Percentiles rank a stretch among this genome's conserved stretches.
Conservation (phyloP, 1,140 invertebrate species). For the Listronotus oregonensis region DNA sequence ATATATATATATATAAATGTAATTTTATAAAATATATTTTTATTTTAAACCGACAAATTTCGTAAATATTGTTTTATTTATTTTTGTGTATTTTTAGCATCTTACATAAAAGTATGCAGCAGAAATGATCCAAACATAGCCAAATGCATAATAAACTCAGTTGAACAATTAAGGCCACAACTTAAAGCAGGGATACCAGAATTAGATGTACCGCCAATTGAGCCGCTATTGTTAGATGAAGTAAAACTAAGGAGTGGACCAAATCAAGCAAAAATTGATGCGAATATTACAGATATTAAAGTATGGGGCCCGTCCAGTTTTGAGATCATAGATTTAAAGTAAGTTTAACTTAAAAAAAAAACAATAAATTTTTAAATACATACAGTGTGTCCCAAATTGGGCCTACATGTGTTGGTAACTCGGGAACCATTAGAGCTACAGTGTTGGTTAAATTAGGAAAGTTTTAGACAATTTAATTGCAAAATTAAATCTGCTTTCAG, state of each 20-base stretch:
- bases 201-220: conserved; percentile 67
- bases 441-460: too few relatives aligned
- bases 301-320: conserved; percentile 47
- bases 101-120: conserved; percentile 70
- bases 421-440: too few relatives aligned
- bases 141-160: conserved; percentile 67
- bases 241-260: conserved; percentile 47
- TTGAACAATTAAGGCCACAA: conserved; percentile 64
- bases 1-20: too few relatives aligned
- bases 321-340: conserved; percentile 47
- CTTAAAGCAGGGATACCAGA: conserved; percentile 68
- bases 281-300: conserved; percentile 49
- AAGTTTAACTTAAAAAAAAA: conserved; percentile 8
- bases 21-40: too few relatives aligned
- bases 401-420: too few relatives aligned
- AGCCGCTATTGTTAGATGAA: conserved; percentile 66
- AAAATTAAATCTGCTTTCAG: too few relatives aligned
- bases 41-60: too few relatives aligned
- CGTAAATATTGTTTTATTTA: too few relatives aligned
- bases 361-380: neutral
- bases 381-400: too few relatives aligned
- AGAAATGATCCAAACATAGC: conserved; percentile 66
- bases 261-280: conserved; percentile 43
- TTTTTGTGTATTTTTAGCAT: too few relatives aligned
- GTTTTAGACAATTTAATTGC: too few relatives aligned